Base-by-base conservation (phyloP, 2,113 vertebrate genomes). In the Chloropsis cyanopogon region DNA sequence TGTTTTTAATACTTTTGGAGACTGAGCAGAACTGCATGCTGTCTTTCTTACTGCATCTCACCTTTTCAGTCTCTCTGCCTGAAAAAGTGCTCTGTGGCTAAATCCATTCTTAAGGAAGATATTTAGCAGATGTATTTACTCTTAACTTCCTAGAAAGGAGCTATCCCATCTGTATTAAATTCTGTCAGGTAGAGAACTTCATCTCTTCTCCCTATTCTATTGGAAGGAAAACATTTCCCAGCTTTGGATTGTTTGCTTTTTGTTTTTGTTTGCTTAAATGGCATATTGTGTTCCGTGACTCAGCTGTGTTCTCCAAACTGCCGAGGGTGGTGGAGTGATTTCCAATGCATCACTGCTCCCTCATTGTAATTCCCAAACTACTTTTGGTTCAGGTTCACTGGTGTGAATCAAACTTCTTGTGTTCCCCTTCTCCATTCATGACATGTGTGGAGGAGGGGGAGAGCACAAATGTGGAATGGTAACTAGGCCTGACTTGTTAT, bases 241-340 rank as follows among this genome's bases (percentile, higher is more conserved):
- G 2, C n/a, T 57, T 87, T 0, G 1, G 61, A 12, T 52, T 80
- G 47, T 90, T 95, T 61, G 49, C 65, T 57, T 61, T 73, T 86
- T 92, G 59, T 70, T 91, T 81, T 91, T 93, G 31, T 88, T 94
- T 89, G 77, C 61, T 66, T 64, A 79, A 92, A 23, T 64, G 60
- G 81, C 71, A 88, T 96, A 52, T 56, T 77, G 59, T 95, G 84
- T 95, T 75, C 68, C n/a, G 49, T 95, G 94, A 83, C 82, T 95
- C 87, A 95, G 14, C 78, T 66, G 66, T 22, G 1, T 53, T 76
- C 59, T 78, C 28, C 13, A 15, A 14, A 33, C 75, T 92, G 79
- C 86, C 9, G 6, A 90, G 92, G 69, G 71, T 77, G 82, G 57
- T 47, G 23, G 65, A 60, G 57, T 46, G 42, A 69, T 86, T 94